Evolutionary conservation across 2,113 vertebrate species (phyloP), one percentile per base, ranked within the genome.

Genomic region (Isichthys henryi): DNA sequence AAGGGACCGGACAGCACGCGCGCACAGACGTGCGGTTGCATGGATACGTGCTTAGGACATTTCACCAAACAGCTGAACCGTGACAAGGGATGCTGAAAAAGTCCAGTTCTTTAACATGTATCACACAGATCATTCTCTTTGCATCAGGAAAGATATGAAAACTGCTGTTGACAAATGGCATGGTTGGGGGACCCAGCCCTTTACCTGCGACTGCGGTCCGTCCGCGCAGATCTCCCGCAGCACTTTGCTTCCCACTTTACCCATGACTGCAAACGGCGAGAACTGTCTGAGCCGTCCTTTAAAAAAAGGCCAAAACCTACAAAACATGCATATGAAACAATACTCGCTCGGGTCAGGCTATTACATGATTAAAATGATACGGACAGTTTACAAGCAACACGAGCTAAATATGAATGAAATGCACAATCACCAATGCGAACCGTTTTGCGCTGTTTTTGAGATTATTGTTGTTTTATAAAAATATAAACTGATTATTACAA

Each of bases 161-260:
- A 45, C 43, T 82, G 39, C 8, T 45, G 0, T 43, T 82, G 77
- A 45, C 8, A 45, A 82, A 43, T 82, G 19, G 77, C 39, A 39
- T 43, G 17, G 39, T 45, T 82, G 39, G 45, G 77, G 84, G 45
- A n/a, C 15, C 50, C 13, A 53, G 6, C 62, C 23, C 11, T 77
- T 93, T 94, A 96, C 96, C 95, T 93, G 95, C 1, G 90, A 86
- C 90, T 93, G 95, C 52, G 94, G 90, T 35, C 94, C 95, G 39
- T 96, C 95, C 91, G 94, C 89, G 0, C 94, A 89, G 9, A 94
- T 53, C 85, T 96, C 93, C 53, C 82, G 92, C 45, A 95, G 91
- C 62, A 95, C 93, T 93, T 96, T 95, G 89, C 95, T 96, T 49
- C 92, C 94, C 0, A 89, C 88, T 91, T 93, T 94, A 10, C 95